Conservation (phyloP, 2,113 vertebrate genomes). For the Genyomyrus donnyi region DNA sequence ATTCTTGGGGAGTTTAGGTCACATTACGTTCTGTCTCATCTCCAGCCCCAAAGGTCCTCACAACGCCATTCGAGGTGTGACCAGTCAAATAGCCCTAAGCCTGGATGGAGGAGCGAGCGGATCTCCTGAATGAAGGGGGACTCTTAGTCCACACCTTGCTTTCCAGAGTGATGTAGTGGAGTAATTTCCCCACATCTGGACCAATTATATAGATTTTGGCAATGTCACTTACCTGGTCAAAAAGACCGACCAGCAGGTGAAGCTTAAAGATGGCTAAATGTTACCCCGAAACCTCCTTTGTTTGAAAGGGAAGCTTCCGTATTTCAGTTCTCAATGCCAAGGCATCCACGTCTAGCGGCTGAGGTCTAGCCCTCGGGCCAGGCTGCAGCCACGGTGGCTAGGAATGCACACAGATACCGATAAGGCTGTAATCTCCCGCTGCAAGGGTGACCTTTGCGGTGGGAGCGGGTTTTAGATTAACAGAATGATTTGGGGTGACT, state of each 20-base stretch:
- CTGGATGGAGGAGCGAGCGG: neutral
- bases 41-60: neutral
- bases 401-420: neutral
- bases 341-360: neutral
- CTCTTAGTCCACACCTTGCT: neutral
- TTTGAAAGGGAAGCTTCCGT: neutral
- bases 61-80: neutral
- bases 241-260: neutral
- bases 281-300: neutral
- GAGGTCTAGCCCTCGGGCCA: neutral
- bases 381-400: neutral
- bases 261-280: neutral
- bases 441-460: neutral
- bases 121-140: neutral
- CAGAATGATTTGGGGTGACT: constrained; percentile 2
- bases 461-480: neutral
- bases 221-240: neutral
- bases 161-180: neutral
- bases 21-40: neutral
- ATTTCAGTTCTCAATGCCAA: neutral
- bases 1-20: neutral
- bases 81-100: neutral
- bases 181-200: neutral
- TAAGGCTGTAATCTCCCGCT: neutral
- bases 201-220: neutral